These are phyloP conservation scores for Rhea americana DNA, from an alignment of 2,113 vertebrate genomes.

Conservation along the genomic window DNA sequence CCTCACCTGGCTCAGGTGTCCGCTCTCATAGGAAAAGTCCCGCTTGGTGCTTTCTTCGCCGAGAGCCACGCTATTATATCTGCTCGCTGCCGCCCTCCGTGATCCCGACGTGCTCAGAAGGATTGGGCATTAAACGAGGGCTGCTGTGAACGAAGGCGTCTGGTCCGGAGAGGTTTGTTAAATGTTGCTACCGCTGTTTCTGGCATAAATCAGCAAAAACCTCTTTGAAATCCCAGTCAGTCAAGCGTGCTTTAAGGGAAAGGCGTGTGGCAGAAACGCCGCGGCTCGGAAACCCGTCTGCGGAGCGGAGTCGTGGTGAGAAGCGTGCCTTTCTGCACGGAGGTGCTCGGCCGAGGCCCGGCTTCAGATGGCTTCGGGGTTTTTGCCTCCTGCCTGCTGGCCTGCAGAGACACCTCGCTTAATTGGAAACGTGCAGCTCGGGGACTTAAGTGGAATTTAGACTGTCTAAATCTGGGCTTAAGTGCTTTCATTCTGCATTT, in stretches of 20 bases:
- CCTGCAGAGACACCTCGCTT: not conserved
- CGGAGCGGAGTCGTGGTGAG: not conserved
- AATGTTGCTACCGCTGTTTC: not conserved
- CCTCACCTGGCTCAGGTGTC: not conserved
- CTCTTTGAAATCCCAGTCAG: not conserved
- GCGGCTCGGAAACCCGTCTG: not conserved
- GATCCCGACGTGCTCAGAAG: not conserved
- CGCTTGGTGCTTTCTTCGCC: not conserved
- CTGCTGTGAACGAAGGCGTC: accelerated
- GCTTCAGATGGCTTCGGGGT: not conserved
- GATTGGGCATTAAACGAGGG: accelerated
- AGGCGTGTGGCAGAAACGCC: not conserved
- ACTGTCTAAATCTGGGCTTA: not conserved
- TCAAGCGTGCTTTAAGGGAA: not conserved
- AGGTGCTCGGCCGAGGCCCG: not conserved
- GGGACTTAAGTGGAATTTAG: not conserved
- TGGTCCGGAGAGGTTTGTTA: not conserved
- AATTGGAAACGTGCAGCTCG: not conserved
- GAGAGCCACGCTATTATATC: not conserved
- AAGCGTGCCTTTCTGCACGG: not conserved
- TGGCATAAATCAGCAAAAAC: not conserved
- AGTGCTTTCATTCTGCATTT: constrained; percentile 16
- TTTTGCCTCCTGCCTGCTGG: not conserved
- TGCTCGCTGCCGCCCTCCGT: not conserved
- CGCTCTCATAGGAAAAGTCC: not conserved